Percentiles rank a stretch among this genome's conserved stretches.
Conservation (phyloP, 1,140 invertebrate genomes). For the Acyrthosiphon pisum region DNA sequence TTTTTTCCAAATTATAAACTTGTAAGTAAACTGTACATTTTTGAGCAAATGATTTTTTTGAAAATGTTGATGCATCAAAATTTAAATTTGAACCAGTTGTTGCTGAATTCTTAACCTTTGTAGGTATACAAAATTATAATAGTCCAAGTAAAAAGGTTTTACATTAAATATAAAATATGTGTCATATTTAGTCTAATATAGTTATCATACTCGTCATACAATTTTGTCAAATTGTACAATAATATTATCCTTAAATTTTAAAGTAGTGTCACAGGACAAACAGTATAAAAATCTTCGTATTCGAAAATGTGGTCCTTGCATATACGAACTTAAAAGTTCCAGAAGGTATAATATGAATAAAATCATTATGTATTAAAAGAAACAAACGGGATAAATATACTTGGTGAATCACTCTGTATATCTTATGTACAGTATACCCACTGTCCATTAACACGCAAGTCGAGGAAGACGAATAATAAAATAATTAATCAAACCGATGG, state of each 20-base stretch:
- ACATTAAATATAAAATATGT: neutral
- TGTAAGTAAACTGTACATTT: too few species aligned
- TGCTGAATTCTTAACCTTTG: too few species aligned
- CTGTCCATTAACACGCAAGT: neutral
- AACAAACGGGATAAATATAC: neutral
- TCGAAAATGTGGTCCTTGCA: too few species aligned
- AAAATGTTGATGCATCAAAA: neutral
- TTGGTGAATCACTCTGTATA: neutral
- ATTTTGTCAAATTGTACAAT: neutral
- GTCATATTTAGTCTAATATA: neutral
- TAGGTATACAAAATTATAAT: neutral
- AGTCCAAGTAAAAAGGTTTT: neutral
- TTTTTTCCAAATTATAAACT: neutral
- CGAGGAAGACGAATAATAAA: constrained; percentile 12
- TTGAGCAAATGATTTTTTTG: neutral
- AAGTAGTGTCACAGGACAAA: too few species aligned
- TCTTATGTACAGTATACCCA: neutral
- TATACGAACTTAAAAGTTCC: too few species aligned
- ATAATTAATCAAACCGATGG: constrained; percentile 38
- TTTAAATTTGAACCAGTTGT: neutral
- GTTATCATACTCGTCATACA: neutral
- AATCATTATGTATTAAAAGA: too few species aligned
- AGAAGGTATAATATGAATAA: too few species aligned
- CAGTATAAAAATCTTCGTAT: too few species aligned
- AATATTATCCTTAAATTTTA: neutral